Conservation (phyloP, 2,888 invertebrate species). For the Cybosia mesomella region DNA sequence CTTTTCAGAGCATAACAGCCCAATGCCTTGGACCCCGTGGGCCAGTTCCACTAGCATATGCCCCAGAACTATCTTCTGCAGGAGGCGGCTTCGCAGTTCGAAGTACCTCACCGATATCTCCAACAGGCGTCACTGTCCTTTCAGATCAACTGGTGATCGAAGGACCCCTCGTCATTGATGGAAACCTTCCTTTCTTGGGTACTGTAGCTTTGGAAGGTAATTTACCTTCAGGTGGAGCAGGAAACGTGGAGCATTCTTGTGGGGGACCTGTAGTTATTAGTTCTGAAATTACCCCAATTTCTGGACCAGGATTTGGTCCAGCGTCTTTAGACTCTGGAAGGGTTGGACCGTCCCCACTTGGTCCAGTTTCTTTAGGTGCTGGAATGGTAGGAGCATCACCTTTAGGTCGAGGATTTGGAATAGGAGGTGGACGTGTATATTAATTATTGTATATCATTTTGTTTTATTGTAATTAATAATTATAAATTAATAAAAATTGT, state of each 20-base stretch:
- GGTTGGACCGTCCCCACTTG: not conserved
- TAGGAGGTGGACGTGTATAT: not conserved
- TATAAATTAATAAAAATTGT: slow-evolving; percentile 9
- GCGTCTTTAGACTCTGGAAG: not conserved
- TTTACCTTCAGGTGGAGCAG: slow-evolving; percentile 57
- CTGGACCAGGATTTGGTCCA: slow-evolving; percentile 5
- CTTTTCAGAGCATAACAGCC: slow-evolving; percentile 33
- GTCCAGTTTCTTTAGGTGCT: not conserved
- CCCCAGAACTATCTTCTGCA: slow-evolving; percentile 21
- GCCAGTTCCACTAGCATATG: not conserved
- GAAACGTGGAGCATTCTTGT: slow-evolving; percentile 52
- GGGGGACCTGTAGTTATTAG: slow-evolving; percentile 37
- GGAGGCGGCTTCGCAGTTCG: slow-evolving; percentile 37
- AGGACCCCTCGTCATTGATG: slow-evolving; percentile 56
- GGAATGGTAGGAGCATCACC: not conserved
- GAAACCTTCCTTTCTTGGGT: slow-evolving; percentile 62
- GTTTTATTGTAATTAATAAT: not conserved
- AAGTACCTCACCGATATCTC: slow-evolving; percentile 56
- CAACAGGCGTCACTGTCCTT: slow-evolving; percentile 55
- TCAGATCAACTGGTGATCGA: slow-evolving; percentile 59
- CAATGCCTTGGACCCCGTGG: slow-evolving; percentile 33
- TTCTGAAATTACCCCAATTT: slow-evolving; percentile 17
- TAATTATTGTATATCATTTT: not conserved
- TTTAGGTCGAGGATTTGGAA: not conserved
- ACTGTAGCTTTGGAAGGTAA: slow-evolving; percentile 59